Evolutionary conservation across 2,888 invertebrate species (phyloP), one percentile per base, ranked within the genome.

Genomic region (Stictocephala bisonia): DNA sequence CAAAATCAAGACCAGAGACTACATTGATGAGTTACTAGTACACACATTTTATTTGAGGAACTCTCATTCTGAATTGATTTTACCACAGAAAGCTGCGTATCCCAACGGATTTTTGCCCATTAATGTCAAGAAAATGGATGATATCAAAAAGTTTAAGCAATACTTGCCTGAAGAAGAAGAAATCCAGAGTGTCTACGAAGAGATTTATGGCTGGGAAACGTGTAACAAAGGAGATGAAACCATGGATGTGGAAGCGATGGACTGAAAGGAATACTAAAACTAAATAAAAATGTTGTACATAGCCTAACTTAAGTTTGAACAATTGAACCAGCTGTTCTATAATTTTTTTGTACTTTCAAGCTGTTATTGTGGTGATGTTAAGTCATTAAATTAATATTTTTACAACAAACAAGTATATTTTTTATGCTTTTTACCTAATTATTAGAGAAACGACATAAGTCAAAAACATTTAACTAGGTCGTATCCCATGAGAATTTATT

Each of bases 111-210:
- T 56, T 40, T 27, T 56, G n/a, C 70, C 70, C 13, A 50, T 68
- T 35, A 41, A 44, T 31, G 13, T 18, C 27, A 70, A 35, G 24
- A 56, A 70, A 50, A 70, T 35, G 56, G 35, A 40, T 40, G 70
- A 70, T 24, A 26, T 70, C 11, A 51, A 26, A 24, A 70, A 70
- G 31, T 56, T 70, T 11, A 29, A 40, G 51, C 18, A 56, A 24
- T 70, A 69, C 40, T 24, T 56, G n/a, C 56, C 70, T 22, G 31
- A 70, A 31, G 56, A 53, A 53, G 70, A 70, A 35, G 70, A 68
- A 68, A 68, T 70, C 35, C 53, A 70, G 41, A 40, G 31, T 51
- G 53, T 35, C 27, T 56, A 53, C 24, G 29, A 48, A 18, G 51
- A 48, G 20, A 50, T 68, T 11, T 68, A 26, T 41, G 20, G 41